Conservation (phyloP, 2,113 vertebrate species). For the Saguinus imperator region DNA sequence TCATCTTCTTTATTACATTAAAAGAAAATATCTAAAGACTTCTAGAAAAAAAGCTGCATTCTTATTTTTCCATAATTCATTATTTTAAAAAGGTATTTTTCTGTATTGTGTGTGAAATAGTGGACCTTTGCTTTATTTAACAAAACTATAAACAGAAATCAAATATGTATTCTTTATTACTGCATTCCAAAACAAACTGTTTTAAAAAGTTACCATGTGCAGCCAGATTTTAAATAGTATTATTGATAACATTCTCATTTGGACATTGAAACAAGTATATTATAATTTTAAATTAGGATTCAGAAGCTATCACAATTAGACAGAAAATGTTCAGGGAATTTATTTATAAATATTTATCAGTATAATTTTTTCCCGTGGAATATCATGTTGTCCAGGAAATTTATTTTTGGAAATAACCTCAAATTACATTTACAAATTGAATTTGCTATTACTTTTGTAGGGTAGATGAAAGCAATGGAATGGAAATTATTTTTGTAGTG, state of each 20-base stretch:
- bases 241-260: background rate
- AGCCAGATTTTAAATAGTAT: background rate
- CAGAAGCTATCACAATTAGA: background rate
- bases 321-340: background rate
- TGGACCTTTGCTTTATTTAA: background rate
- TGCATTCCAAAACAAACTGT: background rate
- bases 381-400: background rate
- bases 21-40: background rate
- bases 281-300: background rate
- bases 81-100: constrained; percentile 7
- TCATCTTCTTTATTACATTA: background rate
- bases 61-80: background rate
- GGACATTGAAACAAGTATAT: background rate
- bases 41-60: background rate
- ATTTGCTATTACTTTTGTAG: background rate
- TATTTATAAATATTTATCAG: background rate
- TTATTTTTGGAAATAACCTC: background rate
- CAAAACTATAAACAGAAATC: background rate
- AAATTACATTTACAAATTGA: background rate
- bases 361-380: background rate
- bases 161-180: background rate
- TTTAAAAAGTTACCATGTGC: background rate
- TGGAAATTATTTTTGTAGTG: background rate
- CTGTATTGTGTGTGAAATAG: background rate
- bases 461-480: background rate